phyloP scores from a whole-genome alignment of 2,888 invertebrate species.

The Cheilosia vulpina region DNA sequence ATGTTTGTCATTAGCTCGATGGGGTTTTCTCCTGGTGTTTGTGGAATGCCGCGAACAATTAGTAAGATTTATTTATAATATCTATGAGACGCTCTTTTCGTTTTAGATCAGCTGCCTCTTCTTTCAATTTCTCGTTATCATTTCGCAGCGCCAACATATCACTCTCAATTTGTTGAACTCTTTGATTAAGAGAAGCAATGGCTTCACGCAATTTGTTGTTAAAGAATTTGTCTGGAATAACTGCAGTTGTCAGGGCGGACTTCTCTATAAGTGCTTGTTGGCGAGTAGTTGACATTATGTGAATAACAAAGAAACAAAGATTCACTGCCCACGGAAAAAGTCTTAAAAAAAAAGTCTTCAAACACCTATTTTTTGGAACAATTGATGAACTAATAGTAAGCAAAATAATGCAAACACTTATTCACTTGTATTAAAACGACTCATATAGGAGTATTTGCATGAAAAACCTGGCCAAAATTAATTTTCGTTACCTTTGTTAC shows the following conservation, averaged over 20 bases:
- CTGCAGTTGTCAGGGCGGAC: background rate
- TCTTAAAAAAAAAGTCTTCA: no score
- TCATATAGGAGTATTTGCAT: no score
- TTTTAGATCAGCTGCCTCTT: background rate
- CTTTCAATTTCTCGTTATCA: background rate
- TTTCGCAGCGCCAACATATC: background rate
- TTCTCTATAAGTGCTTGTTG: background rate
- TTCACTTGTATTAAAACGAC: background rate
- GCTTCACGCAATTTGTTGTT: background rate
- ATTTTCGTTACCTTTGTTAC: no score
- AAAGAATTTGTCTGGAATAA: background rate
- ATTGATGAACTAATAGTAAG: background rate
- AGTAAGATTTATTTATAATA: no score
- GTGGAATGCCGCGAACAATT: background rate
- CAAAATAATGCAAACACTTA: background rate
- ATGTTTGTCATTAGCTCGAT: background rate
- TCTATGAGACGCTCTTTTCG: conserved; percentile 2
- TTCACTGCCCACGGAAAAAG: no score
- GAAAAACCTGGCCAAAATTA: no score
- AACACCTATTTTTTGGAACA: no score
- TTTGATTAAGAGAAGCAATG: background rate
- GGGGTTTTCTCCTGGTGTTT: no score
- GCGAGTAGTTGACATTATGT: background rate
- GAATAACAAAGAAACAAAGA: background rate
- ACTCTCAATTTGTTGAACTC: background rate